Evolutionary conservation across 2,888 invertebrate genomes (phyloP).

Genomic region (Rotaria macrura): DNA sequence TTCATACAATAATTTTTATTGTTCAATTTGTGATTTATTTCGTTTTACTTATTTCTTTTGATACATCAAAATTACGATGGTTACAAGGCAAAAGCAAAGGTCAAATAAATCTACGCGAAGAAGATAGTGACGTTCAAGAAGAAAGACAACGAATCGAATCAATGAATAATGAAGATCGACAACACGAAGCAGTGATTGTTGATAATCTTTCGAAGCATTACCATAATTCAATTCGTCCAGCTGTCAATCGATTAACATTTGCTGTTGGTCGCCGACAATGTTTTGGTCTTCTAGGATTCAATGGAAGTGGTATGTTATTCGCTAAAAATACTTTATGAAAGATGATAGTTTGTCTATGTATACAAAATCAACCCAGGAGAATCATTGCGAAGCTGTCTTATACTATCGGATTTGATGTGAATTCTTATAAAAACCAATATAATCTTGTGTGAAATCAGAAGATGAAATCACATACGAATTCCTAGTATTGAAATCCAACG

Average conservation of each 20-base stretch:
- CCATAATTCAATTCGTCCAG: background rate
- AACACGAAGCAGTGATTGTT: background rate
- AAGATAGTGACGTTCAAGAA: background rate
- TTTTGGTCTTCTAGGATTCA: conserved; percentile 1
- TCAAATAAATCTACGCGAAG: background rate
- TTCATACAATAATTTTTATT: background rate
- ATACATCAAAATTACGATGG: background rate
- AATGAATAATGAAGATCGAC: background rate
- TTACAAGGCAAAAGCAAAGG: too few species aligned
- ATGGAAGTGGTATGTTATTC: background rate
- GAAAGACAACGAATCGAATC: background rate
- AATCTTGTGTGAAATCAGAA: too few species aligned
- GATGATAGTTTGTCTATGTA: too few species aligned
- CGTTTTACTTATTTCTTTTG: background rate
- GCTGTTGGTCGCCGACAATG: background rate
- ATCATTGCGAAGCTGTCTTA: too few species aligned
- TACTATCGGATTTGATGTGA: too few species aligned
- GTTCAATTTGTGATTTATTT: background rate
- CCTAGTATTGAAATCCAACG: too few species aligned
- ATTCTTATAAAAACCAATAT: too few species aligned
- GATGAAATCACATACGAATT: too few species aligned
- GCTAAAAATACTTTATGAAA: too few species aligned
- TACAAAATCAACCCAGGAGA: background rate
- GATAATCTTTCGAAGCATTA: background rate
- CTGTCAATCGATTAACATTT: background rate